phyloP scores from a whole-genome alignment of 92 coral and sea anemone genomes.

The Parazoanthus darwini region DNA sequence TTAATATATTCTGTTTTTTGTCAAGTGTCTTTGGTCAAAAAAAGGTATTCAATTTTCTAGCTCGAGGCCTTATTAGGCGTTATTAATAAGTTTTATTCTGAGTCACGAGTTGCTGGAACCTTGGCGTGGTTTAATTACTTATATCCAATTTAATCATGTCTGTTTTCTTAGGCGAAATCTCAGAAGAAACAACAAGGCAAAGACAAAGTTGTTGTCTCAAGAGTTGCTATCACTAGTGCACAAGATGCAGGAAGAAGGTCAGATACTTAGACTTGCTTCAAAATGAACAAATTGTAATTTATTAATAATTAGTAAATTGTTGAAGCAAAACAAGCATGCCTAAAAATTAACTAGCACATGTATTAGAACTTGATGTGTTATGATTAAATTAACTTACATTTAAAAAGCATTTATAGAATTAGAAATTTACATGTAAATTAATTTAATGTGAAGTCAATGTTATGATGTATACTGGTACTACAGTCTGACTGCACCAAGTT shows the following conservation, averaged over 20 bases:
- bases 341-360: no score
- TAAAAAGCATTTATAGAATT: no score
- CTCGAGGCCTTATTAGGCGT: no score
- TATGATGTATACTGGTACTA: no score
- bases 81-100: no score
- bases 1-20: no score
- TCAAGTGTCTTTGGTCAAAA: no score
- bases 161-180: constrained; percentile 8
- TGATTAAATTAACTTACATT: no score
- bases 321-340: neutral
- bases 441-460: neutral
- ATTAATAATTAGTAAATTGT: neutral
- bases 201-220: constrained; percentile 35
- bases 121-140: no score
- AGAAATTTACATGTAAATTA: neutral
- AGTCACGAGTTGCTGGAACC: no score
- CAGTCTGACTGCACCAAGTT: neutral
- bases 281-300: neutral
- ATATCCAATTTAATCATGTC: neutral
- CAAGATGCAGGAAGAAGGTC: constrained; percentile 28
- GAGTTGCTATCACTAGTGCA: constrained; percentile 21
- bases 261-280: neutral
- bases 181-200: constrained; percentile 13
- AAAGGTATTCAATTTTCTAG: no score
- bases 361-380: no score